Conservation (phyloP, 2,113 vertebrate species). For the Mohoua ochrocephala region DNA sequence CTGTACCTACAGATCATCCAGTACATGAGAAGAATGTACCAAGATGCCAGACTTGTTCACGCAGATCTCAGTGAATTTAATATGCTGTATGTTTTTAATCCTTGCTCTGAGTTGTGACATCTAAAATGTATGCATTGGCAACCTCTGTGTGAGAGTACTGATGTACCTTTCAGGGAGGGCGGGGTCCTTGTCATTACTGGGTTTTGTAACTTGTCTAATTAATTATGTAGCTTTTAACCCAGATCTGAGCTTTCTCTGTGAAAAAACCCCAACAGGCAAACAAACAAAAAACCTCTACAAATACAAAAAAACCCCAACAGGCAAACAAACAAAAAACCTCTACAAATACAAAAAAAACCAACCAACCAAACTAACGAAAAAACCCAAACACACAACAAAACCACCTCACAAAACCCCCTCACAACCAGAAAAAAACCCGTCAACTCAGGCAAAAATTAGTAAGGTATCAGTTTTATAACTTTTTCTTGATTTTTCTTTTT, state of each 20-base stretch:
- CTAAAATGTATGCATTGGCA: background rate
- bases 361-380: background rate
- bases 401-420: background rate
- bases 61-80: slow-evolving; percentile 99
- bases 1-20: slow-evolving; percentile 90
- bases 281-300: background rate
- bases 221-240: background rate
- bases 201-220: background rate
- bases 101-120: background rate
- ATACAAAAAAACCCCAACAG: background rate
- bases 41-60: slow-evolving; percentile 89
- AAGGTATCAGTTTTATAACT: background rate
- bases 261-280: background rate
- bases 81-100: slow-evolving; percentile 78
- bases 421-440: accelerated
- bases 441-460: background rate
- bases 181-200: background rate
- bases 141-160: background rate
- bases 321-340: background rate
- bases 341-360: background rate
- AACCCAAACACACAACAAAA: background rate
- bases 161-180: background rate
- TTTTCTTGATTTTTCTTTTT: background rate
- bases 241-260: background rate
- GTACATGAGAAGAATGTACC: slow-evolving; percentile 93